These are phyloP conservation scores for Rhinolophus sinicus DNA, from an alignment of 2,113 vertebrate genomes.

Conservation along the genomic window DNA sequence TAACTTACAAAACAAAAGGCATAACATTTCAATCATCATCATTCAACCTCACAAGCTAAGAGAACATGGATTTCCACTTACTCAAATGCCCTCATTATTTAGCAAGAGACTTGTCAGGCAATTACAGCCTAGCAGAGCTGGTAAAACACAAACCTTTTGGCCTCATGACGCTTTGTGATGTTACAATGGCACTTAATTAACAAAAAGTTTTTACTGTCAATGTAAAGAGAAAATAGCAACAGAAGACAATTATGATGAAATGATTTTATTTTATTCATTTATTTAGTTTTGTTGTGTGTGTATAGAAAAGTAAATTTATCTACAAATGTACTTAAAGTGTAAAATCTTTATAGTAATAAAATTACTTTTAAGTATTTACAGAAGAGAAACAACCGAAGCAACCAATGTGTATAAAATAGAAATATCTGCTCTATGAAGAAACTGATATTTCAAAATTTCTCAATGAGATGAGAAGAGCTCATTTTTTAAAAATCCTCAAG, in stretches of 20 bases:
- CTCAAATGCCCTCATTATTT: not conserved
- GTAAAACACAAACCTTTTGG: constrained; percentile 10
- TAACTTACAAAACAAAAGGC: constrained; percentile 41
- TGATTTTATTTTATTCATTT: not conserved
- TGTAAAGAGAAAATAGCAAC: not conserved
- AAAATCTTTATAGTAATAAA: constrained; percentile 41
- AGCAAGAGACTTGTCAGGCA: constrained; percentile 6
- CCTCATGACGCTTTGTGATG: not conserved
- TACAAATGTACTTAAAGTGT: constrained; percentile 23
- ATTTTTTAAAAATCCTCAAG: not conserved
- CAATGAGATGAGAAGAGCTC: not conserved
- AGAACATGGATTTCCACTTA: not conserved
- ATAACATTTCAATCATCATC: not conserved
- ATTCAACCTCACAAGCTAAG: not conserved
- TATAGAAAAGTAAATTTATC: constrained; percentile 56
- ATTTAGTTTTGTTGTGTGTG: constrained; percentile 15
- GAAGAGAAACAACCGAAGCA: constrained; percentile 42
- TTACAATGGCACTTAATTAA: constrained; percentile 20
- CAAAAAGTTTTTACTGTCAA: constrained; percentile 21
- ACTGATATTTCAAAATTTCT: constrained; percentile 27
- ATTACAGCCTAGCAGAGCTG: not conserved
- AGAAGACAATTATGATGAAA: not conserved
- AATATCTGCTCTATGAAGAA: constrained; percentile 34
- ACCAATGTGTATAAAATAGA: not conserved
- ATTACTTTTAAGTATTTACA: not conserved